Evolutionary conservation across 2,888 invertebrate species (phyloP), one percentile per base, ranked within the genome.

Genomic region (Lycocerus yunnanus): DNA sequence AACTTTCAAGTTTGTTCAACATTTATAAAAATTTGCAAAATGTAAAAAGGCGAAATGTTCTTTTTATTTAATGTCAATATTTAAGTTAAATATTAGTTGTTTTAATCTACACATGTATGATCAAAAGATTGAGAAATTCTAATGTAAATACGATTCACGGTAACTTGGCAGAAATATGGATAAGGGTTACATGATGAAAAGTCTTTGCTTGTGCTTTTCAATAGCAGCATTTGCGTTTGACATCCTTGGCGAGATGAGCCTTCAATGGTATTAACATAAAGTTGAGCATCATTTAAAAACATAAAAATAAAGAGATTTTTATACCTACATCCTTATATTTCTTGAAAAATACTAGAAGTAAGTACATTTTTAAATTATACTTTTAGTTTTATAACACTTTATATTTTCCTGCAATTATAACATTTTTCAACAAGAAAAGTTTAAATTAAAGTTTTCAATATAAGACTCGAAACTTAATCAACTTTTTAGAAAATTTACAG

Each of bases 121-220:
- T 43, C 43, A 43, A 43, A 43, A 43, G 43, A 43, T 43, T 43
- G 43, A 43, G 43, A 43, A 43, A 43, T 43, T 43, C 43, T 43
- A 43, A 43, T 43, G 43, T 43, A 43, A 43, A 43, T 43, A 43
- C 43, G n/a, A 43, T 43, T 43, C n/a, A 43, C 43, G 43, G 43
- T 43, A 43, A 43, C 43, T 43, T 43, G 43, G 43, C 43, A 43
- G 43, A 43, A 43, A 43, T 43, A 63, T 63, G 61, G 61, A 63
- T 63, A 20, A 63, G 61, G 61, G 61, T 63, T 63, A 63, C n/a
- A 63, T 18, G 61, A 63, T 63, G 61, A 63, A 20, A 18, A 63
- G 61, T 18, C 61, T 63, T 63, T 18, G 61, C 20, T 43, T 43
- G 18, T 63, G 61, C 61, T 63, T 63, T 63, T 63, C 61, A 63